phyloP scores from a whole-genome alignment of 2,888 invertebrate genomes.

The Choristoneura rosaceana region DNA sequence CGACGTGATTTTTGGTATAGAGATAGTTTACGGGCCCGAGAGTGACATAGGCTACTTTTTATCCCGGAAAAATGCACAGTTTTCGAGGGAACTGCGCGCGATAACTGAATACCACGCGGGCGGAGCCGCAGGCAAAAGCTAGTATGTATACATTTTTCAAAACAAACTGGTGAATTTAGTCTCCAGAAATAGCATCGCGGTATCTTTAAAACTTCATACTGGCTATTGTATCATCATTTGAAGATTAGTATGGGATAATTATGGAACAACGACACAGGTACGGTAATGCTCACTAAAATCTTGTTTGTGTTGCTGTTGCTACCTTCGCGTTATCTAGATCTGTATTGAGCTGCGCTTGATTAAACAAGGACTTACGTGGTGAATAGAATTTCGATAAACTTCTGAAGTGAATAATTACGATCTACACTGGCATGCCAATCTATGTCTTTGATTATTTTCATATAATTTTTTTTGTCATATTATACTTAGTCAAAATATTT shows the following conservation, averaged over 20 bases:
- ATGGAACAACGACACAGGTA: constrained; percentile 13
- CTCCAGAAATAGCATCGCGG: constrained; percentile 14
- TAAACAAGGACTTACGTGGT: neutral
- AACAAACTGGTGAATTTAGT: neutral
- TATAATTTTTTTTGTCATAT: no score
- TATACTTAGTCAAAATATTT: no score
- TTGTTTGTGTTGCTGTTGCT: constrained; percentile 18
- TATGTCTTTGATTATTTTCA: no score
- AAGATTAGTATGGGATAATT: constrained; percentile 13
- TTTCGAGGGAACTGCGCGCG: no score
- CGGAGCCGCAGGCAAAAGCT: no score
- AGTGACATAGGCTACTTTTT: no score
- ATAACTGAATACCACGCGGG: no score
- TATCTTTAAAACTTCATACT: constrained; percentile 7
- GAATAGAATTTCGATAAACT: neutral
- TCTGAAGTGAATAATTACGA: neutral
- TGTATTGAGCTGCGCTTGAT: neutral
- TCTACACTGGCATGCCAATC: neutral
- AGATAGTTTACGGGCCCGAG: no score
- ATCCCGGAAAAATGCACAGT: no score
- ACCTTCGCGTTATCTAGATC: constrained; percentile 1
- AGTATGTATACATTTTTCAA: no score
- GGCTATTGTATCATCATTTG: constrained; percentile 1
- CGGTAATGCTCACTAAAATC: constrained; percentile 4
- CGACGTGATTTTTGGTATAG: no score